Percentiles rank a stretch among this genome's conserved stretches.
Conservation (phyloP, 1,140 invertebrate species). For the Platorchestia sp. region DNA sequence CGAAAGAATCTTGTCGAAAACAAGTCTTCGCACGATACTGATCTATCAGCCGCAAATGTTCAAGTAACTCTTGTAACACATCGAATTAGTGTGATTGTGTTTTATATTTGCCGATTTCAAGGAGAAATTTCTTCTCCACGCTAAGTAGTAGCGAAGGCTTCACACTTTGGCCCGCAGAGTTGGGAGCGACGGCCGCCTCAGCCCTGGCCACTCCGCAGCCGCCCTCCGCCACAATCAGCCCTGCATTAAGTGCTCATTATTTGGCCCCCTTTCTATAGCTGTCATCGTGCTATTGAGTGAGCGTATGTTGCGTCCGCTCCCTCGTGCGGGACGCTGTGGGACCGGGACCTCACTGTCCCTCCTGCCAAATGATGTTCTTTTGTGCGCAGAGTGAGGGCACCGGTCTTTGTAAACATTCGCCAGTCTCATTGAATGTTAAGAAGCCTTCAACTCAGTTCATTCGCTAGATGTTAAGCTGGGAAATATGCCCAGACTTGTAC, state of each 20-base stretch:
- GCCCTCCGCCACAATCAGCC: conserved; percentile 8
- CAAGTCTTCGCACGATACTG: too few relatives aligned
- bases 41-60: too few relatives aligned
- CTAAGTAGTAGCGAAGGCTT: too few relatives aligned
- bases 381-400: background rate
- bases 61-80: too few relatives aligned
- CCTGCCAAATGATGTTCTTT: background rate
- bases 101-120: too few relatives aligned
- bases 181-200: background rate
- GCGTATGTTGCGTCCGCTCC: conserved; percentile 30
- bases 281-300: conserved; percentile 31
- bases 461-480: background rate
- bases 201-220: background rate
- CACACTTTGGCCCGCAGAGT: too few relatives aligned
- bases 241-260: conserved; percentile 45
- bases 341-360: background rate
- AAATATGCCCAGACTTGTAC: background rate
- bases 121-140: too few relatives aligned
- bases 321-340: background rate
- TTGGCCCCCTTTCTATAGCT: conserved; percentile 49
- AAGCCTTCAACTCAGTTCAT: background rate
- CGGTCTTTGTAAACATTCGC: background rate
- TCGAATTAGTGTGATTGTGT: too few relatives aligned
- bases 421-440: background rate
- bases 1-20: too few relatives aligned